phyloP scores from a whole-genome alignment of 2,888 invertebrate species.

The Zele albiditarsus region DNA sequence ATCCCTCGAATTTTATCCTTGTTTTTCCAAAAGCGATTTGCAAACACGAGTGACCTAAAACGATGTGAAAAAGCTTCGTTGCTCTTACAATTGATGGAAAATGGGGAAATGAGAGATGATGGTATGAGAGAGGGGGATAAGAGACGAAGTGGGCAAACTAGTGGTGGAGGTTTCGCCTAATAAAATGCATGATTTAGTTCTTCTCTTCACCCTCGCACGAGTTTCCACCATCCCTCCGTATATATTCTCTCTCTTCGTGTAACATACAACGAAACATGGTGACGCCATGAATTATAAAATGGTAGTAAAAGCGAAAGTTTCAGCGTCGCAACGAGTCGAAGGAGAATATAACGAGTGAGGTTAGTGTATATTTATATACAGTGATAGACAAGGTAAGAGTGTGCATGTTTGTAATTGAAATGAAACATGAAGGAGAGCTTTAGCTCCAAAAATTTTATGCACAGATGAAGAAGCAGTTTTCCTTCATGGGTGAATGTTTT shows the following conservation, averaged over 20 bases:
- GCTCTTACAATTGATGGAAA: constrained; percentile 51
- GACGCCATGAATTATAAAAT: constrained; percentile 72
- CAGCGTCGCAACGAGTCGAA: constrained; percentile 33
- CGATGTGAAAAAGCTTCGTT: constrained; percentile 55
- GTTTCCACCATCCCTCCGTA: constrained; percentile 57
- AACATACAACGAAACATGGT: constrained; percentile 59
- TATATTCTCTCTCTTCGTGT: constrained; percentile 57
- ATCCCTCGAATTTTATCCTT: constrained; percentile 9
- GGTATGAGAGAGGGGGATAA: constrained; percentile 42
- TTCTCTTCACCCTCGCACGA: constrained; percentile 49
- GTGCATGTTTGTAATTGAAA: constrained; percentile 21
- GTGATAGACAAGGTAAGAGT: constrained; percentile 36
- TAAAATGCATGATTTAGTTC: constrained; percentile 70
- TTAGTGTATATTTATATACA: background rate
- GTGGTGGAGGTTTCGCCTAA: constrained; percentile 53
- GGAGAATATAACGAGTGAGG: constrained; percentile 26
- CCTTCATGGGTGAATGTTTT: background rate
- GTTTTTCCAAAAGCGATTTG: constrained; percentile 11
- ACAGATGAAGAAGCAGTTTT: constrained; percentile 9
- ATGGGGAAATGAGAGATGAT: constrained; percentile 41
- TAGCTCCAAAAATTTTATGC: background rate
- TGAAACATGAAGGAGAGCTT: constrained; percentile 4
- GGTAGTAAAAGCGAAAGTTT: constrained; percentile 73
- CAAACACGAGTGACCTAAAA: constrained; percentile 28
- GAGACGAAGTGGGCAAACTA: constrained; percentile 52